Percentiles rank a stretch among this genome's conserved stretches.
These are phyloP conservation scores for Crypturellus tataupa DNA, from an alignment of 2,797 vertebrate genomes.

Conservation along the genomic window DNA sequence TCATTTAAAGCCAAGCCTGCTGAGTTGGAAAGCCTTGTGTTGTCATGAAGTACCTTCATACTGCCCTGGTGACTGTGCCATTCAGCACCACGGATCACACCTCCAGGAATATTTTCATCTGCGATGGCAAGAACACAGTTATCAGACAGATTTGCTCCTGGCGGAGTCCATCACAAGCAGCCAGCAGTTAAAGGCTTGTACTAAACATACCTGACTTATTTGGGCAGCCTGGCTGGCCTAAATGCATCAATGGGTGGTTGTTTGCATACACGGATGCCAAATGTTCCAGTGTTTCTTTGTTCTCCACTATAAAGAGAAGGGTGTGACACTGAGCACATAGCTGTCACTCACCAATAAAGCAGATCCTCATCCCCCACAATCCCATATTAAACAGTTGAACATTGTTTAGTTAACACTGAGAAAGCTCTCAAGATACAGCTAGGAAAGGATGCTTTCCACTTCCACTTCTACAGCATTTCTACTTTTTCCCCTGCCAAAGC, in stretches of 20 bases:
- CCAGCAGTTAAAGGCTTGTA: neutral
- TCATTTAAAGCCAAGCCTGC: neutral
- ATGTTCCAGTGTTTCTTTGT: conserved; percentile 94
- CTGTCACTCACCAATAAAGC: neutral
- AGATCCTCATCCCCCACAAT: neutral
- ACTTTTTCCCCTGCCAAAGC: neutral
- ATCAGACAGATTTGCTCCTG: neutral
- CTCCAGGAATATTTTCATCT: conserved; percentile 91
- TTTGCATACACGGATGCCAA: conserved; percentile 93
- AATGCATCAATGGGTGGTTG: conserved; percentile 94
- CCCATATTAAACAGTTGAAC: neutral
- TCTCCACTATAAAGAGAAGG: conserved; percentile 85
- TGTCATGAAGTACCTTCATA: conserved; percentile 89
- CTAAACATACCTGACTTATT: conserved; percentile 84
- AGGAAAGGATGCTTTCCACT: neutral
- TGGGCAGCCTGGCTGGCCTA: conserved; percentile 90
- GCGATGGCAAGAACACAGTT: conserved; percentile 13
- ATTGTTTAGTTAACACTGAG: neutral
- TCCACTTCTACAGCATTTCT: neutral
- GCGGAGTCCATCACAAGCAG: neutral
- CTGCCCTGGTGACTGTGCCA: conserved; percentile 95
- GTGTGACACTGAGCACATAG: neutral
- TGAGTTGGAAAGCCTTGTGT: neutral
- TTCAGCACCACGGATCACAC: conserved; percentile 93
- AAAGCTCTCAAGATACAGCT: neutral